phyloP scores from a whole-genome alignment of 1,140 invertebrate genomes.

The Muscidifurax raptorellus region DNA sequence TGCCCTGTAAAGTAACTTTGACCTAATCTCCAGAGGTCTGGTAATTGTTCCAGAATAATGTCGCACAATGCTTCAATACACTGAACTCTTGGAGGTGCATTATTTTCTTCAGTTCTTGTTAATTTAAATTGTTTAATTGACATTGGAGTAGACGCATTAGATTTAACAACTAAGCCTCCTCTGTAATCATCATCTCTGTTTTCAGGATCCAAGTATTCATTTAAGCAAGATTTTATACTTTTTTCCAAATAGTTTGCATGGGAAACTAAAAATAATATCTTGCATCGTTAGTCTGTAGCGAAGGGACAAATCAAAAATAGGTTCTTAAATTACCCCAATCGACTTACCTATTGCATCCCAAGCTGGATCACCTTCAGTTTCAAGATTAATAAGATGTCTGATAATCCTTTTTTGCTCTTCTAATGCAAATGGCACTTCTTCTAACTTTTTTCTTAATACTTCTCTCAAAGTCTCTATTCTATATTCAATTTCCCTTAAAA shows the following conservation, averaged over 20 bases:
- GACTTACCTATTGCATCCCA: conserved; percentile 89
- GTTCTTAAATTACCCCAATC: neutral
- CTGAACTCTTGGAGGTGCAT: conserved; percentile 77
- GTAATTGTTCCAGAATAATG: conserved; percentile 82
- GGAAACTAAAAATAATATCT: conserved; percentile 64
- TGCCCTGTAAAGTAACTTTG: conserved; percentile 93
- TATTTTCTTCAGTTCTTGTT: conserved; percentile 66
- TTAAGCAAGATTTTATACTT: conserved; percentile 65
- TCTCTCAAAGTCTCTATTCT: conserved; percentile 89
- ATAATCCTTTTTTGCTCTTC: conserved; percentile 97
- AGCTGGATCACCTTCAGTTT: conserved; percentile 89
- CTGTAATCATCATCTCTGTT: conserved; percentile 61
- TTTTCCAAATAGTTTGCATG: conserved; percentile 71
- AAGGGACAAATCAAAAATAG: neutral
- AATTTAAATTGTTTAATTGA: conserved; percentile 61
- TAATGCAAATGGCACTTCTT: conserved; percentile 90
- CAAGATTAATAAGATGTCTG: conserved; percentile 84
- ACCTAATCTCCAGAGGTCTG: conserved; percentile 92
- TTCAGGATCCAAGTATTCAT: conserved; percentile 65
- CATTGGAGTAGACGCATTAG: conserved; percentile 54
- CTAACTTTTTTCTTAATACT: conserved; percentile 88
- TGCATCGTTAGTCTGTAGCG: neutral
- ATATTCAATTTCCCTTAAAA: conserved; percentile 92
- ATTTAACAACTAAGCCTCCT: conserved; percentile 56
- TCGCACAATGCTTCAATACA: conserved; percentile 86